A percentile compares a stretch with the other conserved stretches of the same genome.
Evolutionary conservation across 2,113 vertebrate species (phyloP).

Genomic region (Zosterops borbonicus): DNA sequence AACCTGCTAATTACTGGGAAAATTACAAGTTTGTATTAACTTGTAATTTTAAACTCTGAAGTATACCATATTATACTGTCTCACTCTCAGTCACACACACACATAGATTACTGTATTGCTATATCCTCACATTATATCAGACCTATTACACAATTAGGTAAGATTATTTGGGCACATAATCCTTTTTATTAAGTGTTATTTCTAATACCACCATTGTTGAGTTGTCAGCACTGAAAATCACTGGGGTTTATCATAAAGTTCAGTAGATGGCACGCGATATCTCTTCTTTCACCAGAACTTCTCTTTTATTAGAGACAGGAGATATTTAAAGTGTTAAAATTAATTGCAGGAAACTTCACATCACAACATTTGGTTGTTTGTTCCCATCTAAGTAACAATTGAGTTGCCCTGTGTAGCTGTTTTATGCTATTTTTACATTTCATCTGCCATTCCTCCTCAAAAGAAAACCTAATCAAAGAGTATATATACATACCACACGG

Average conservation of each 20-base stretch:
- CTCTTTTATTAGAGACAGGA: neutral
- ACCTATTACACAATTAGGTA: slow-evolving; percentile 33
- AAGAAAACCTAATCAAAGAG: slow-evolving; percentile 44
- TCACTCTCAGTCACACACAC: neutral
- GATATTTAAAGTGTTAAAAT: neutral
- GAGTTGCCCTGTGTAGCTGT: neutral
- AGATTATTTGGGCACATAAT: slow-evolving; percentile 31
- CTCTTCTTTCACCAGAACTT: neutral
- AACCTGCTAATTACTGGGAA: neutral
- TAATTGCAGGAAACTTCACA: slow-evolving; percentile 4
- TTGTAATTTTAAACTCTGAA: slow-evolving; percentile 37
- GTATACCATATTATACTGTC: neutral
- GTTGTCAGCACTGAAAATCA: neutral
- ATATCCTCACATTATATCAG: neutral
- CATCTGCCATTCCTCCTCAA: slow-evolving; percentile 13
- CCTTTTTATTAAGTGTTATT: slow-evolving; percentile 40
- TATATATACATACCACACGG: neutral
- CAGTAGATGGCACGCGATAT: slow-evolving; percentile 35
- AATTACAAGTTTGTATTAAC: slow-evolving; percentile 3
- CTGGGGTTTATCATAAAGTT: slow-evolving; percentile 4
- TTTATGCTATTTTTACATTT: slow-evolving; percentile 51
- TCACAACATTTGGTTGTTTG: slow-evolving; percentile 1
- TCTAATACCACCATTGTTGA: neutral
- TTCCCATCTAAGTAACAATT: neutral
- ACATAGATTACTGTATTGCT: neutral